phyloP scores from a whole-genome alignment of 2,888 invertebrate genomes.

The Luffia ferchaultella region DNA sequence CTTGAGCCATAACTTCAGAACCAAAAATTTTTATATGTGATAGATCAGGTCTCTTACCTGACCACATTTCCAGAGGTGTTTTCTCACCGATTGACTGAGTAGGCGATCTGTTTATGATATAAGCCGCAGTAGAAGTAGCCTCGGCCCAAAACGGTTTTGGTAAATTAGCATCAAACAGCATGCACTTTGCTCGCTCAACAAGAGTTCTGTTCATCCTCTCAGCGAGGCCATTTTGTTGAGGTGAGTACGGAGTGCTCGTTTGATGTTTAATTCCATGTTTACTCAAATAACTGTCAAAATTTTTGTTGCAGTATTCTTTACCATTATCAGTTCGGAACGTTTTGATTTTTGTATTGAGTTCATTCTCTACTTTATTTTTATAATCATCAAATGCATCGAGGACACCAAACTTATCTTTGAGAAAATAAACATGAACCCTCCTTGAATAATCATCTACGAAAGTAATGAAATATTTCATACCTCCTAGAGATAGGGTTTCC shows the following conservation, averaged over 20 bases:
- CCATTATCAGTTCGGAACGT: background rate
- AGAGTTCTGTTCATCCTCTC: conserved; percentile 20
- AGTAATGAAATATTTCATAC: background rate
- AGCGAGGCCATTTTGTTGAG: conserved; percentile 25
- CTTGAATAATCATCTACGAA: background rate
- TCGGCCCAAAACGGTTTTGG: conserved; percentile 16
- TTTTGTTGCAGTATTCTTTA: conserved; percentile 10
- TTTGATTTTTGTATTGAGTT: background rate
- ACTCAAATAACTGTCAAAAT: conserved; percentile 10
- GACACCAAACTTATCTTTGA: background rate
- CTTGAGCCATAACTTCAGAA: conserved; percentile 2
- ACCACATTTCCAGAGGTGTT: conserved; percentile 10
- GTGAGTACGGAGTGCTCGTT: conserved; percentile 21
- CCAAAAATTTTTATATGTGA: conserved; percentile 10
- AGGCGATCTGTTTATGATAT: conserved; percentile 9
- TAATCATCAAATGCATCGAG: background rate
- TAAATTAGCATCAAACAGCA: conserved; percentile 15
- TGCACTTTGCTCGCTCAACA: conserved; percentile 15
- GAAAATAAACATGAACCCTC: background rate
- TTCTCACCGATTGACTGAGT: background rate
- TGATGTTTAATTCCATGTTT: conserved; percentile 22
- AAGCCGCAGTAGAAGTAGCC: conserved; percentile 5
- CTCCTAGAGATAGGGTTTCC: background rate
- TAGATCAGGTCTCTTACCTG: conserved; percentile 9
- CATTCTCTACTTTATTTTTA: background rate